Evolutionary conservation across 2,888 invertebrate species (phyloP).

Genomic region (Lathronympha strigana): DNA sequence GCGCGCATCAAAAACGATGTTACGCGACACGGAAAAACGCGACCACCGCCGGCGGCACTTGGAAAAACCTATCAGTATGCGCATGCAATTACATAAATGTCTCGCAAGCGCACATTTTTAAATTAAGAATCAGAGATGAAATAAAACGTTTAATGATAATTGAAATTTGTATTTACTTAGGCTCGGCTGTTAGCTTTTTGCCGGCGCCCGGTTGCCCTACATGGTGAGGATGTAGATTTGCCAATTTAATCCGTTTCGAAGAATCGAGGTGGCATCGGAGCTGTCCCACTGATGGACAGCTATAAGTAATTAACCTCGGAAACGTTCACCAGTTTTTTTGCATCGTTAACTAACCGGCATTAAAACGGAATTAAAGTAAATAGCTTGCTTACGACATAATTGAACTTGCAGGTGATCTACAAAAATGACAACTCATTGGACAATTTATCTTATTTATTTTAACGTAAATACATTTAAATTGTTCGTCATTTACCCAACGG

Average conservation of each 20-base stretch:
- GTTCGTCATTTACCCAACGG: constrained; percentile 37
- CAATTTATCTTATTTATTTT: constrained; percentile 29
- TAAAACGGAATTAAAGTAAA: constrained; percentile 44
- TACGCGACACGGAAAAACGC: constrained; percentile 74
- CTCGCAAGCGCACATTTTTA: constrained; percentile 62
- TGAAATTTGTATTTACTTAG: constrained; percentile 82
- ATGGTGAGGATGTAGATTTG: constrained; percentile 73
- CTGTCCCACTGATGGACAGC: constrained; percentile 60
- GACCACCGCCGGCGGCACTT: constrained; percentile 70
- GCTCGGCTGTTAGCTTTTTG: constrained; percentile 64
- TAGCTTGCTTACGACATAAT: constrained; percentile 35
- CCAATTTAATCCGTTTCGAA: constrained; percentile 74
- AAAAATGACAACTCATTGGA: constrained; percentile 41
- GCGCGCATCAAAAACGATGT: constrained; percentile 71
- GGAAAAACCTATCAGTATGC: constrained; percentile 80
- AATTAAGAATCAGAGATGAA: constrained; percentile 73
- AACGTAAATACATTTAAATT: constrained; percentile 37
- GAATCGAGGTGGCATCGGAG: constrained; percentile 64
- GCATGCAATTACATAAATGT: constrained; percentile 75
- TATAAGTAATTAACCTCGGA: constrained; percentile 60
- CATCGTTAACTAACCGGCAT: constrained; percentile 41
- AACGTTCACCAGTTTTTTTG: constrained; percentile 58
- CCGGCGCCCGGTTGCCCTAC: constrained; percentile 71
- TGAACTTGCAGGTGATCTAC: constrained; percentile 25
- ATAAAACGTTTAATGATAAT: constrained; percentile 80